Percentiles rank a stretch among this genome's conserved stretches.
Evolutionary conservation across 2,888 invertebrate species (phyloP).

Genomic region (Ectemnius lituratus): DNA sequence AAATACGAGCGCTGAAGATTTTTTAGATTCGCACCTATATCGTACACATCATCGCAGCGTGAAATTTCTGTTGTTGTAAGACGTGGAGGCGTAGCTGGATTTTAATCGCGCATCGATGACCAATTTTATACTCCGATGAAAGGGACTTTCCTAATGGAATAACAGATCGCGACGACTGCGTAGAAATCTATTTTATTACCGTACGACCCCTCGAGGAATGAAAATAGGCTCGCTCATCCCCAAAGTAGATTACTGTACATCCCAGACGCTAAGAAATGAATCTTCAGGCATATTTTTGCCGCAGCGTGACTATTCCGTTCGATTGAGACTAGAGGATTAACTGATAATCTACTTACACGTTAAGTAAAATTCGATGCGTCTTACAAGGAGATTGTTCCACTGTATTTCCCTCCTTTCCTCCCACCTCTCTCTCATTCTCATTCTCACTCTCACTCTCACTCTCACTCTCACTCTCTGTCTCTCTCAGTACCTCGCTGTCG

Average conservation of each 20-base stretch:
- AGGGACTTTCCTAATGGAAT: slow-evolving; percentile 44
- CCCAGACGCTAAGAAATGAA: slow-evolving; percentile 12
- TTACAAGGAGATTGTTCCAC: slow-evolving; percentile 28
- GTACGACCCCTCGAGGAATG: slow-evolving; percentile 66
- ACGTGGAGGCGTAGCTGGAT: slow-evolving; percentile 12
- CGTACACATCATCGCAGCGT: not conserved
- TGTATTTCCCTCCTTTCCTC: not conserved
- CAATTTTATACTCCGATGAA: slow-evolving; percentile 68
- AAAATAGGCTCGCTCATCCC: slow-evolving; percentile 54
- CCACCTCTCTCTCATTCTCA: no score
- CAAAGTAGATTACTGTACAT: slow-evolving; percentile 29
- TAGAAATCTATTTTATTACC: slow-evolving; percentile 75
- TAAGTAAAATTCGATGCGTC: slow-evolving; percentile 45
- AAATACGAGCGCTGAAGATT: slow-evolving; percentile 29
- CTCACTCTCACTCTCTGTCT: not conserved
- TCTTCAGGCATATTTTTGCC: slow-evolving; percentile 23
- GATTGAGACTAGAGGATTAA: slow-evolving; percentile 49
- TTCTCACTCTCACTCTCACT: no score
- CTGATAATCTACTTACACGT: slow-evolving; percentile 53
- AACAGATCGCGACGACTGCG: slow-evolving; percentile 53
- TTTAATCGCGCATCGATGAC: slow-evolving; percentile 50
- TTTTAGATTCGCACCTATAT: slow-evolving; percentile 26
- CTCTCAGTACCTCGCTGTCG: not conserved
- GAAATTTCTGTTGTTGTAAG: not conserved
- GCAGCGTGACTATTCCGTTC: slow-evolving; percentile 34